Base-by-base conservation (phyloP, 2,113 vertebrate genomes). In the Pterophyllum scalare region DNA sequence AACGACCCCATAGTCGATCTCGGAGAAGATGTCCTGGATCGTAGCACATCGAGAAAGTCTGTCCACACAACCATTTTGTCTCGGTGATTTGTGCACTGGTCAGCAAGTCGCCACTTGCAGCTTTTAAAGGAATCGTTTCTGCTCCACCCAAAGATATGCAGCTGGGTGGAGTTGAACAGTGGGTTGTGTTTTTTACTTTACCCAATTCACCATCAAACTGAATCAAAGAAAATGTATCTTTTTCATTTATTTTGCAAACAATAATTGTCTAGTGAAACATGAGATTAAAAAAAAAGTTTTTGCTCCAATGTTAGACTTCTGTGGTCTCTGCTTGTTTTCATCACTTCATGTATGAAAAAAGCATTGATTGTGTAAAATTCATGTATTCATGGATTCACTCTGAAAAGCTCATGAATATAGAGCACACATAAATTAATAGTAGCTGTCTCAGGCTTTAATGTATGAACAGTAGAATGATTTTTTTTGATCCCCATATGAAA, bases 31-130 rank as follows among this genome's bases (percentile, higher is more conserved):
- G 70, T 82, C 60, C 24, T 7, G 0, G 85, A 96, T 94, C 57
- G 88, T 77, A n/a, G 61, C 38, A 11, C 93, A 92, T 95, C 95
- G 7, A 83, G n/a, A n/a, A n/a, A 87, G 22, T 94, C 91, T 84
- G 95, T 86, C 95, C 94, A 95, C 26, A 91, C 87, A 62, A 95
- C 94, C 94, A 95, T 95, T 60, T 33, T 33, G 31, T 85, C 43
- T 76, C n/a, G 19, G 70, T 13, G 64, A 2, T 9, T 61, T 14
- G 7, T 81, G 2, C 3, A 1, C 49, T 4, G 19, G 22, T 85
- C 60, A 26, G 57, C 2, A 28, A 52, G 72, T 40, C 20, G 14
- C 14, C 26, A 33, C 24, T 35, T 11, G 35, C 59, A 2, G 2
- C 57, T 87, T 89, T 61, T 91, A 86, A 74, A 75, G 28, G 12